phyloP scores from a whole-genome alignment of 2,113 vertebrate species.

The Callionymus lyra region DNA sequence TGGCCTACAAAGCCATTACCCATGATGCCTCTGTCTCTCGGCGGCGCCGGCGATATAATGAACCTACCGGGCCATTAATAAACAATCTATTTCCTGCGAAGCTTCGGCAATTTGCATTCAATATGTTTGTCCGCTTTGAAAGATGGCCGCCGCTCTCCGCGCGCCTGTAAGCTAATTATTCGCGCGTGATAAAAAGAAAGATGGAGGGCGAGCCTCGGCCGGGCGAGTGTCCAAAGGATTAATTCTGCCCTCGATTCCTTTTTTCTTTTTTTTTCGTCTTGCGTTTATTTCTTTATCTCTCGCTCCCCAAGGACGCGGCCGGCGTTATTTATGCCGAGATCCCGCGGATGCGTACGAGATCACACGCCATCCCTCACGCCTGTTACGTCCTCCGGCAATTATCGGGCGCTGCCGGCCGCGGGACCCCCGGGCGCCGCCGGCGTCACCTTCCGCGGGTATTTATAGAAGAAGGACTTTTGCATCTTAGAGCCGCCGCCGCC shows the following conservation, averaged over 20 bases:
- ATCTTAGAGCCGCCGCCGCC: no score
- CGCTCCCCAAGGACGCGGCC: constrained; percentile 53
- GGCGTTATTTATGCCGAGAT: constrained; percentile 60
- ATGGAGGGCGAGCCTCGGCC: constrained; percentile 35
- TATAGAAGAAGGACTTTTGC: constrained; percentile 57
- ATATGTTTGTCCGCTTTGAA: constrained; percentile 74
- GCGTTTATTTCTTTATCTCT: constrained; percentile 39
- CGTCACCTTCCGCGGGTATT: constrained; percentile 39
- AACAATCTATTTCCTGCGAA: constrained; percentile 75
- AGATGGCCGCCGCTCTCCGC: constrained; percentile 57
- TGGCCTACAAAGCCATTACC: constrained; percentile 69
- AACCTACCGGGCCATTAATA: constrained; percentile 73
- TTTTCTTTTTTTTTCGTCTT: constrained; percentile 54
- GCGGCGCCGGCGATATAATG: constrained; percentile 56
- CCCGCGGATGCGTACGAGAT: constrained; percentile 47
- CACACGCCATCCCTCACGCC: constrained; percentile 47
- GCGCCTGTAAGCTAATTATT: constrained; percentile 72
- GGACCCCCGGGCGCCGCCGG: constrained; percentile 19
- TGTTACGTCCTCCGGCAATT: constrained; percentile 62
- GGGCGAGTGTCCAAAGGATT: constrained; percentile 66
- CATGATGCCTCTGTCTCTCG: constrained; percentile 54
- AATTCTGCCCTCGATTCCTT: constrained; percentile 60
- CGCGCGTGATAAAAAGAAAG: constrained; percentile 53
- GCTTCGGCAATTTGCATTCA: constrained; percentile 73
- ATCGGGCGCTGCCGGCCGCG: constrained; percentile 37